Evolutionary conservation across 2,113 vertebrate species (phyloP).

Genomic region (Fukomys damarensis): DNA sequence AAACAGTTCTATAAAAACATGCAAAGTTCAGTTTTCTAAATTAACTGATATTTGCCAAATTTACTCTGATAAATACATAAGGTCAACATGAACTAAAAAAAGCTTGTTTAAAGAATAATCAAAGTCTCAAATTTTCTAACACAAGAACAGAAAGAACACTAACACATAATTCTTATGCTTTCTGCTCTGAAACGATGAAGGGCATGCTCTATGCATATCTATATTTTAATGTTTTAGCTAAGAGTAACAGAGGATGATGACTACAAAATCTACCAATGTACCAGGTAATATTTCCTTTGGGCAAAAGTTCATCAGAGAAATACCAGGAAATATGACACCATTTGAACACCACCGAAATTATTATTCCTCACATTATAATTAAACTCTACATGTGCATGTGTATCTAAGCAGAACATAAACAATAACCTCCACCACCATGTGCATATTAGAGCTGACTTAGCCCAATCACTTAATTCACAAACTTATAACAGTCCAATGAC

Average conservation of each 20-base stretch:
- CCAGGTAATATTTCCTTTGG: neutral
- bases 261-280: neutral
- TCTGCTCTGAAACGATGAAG: neutral
- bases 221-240: neutral
- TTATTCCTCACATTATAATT: neutral
- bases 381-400: neutral
- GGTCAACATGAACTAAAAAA: conserved; percentile 1
- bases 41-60: conserved; percentile 9
- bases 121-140: neutral
- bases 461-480: neutral
- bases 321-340: neutral
- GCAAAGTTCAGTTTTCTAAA: neutral
- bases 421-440: neutral
- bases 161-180: neutral
- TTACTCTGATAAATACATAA: conserved; percentile 4
- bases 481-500: neutral
- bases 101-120: neutral
- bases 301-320: conserved; percentile 34
- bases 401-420: neutral
- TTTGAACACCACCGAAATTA: neutral
- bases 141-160: neutral
- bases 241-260: neutral
- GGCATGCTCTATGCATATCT: neutral
- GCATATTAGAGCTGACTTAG: neutral
- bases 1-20: conserved; percentile 18